phyloP scores from a whole-genome alignment of 2,797 vertebrate genomes.

The Etheostoma perlongum region DNA sequence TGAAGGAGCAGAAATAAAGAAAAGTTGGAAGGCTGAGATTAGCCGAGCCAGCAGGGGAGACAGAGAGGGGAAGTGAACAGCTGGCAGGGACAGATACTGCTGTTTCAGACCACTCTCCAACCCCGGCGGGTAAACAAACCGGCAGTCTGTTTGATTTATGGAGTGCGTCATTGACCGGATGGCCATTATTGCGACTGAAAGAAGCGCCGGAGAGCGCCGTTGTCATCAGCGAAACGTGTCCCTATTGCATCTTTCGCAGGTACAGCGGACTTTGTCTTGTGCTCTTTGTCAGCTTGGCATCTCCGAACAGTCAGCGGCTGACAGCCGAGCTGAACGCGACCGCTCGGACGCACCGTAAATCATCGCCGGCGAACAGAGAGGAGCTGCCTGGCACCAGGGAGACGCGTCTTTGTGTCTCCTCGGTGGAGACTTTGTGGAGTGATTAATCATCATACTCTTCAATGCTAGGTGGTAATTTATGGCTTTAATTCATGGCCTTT shows the following conservation, averaged over 20 bases:
- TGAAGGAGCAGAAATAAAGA: conserved; percentile 67
- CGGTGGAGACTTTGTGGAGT: conserved; percentile 67
- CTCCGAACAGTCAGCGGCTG: conserved; percentile 49
- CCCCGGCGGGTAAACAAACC: conserved; percentile 83
- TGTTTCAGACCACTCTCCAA: conserved; percentile 77
- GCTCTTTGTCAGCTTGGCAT: conserved; percentile 71
- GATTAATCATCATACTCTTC: conserved; percentile 81
- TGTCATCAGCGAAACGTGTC: conserved; percentile 72
- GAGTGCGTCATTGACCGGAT: conserved; percentile 72
- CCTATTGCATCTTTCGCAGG: conserved; percentile 74
- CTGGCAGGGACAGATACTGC: conserved; percentile 85
- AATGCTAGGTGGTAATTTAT: conserved; percentile 71
- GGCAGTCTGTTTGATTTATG: conserved; percentile 85
- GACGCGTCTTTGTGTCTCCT: conserved; percentile 76
- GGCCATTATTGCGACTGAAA: conserved; percentile 81
- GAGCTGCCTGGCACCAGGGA: conserved; percentile 60
- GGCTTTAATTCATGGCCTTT: conserved; percentile 67
- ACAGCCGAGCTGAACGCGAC: conserved; percentile 25
- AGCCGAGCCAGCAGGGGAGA: conserved; percentile 61
- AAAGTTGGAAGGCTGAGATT: conserved; percentile 80
- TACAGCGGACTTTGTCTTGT: conserved; percentile 50
- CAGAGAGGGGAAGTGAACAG: conserved; percentile 69
- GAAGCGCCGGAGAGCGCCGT: conserved; percentile 56
- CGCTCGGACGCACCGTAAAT: conserved; percentile 67
- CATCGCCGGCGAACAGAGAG: conserved; percentile 59